Percentiles rank a stretch among this genome's conserved stretches.
Evolutionary conservation across 2,797 vertebrate species (phyloP).

Genomic region (Parotocinclus haroldoi): DNA sequence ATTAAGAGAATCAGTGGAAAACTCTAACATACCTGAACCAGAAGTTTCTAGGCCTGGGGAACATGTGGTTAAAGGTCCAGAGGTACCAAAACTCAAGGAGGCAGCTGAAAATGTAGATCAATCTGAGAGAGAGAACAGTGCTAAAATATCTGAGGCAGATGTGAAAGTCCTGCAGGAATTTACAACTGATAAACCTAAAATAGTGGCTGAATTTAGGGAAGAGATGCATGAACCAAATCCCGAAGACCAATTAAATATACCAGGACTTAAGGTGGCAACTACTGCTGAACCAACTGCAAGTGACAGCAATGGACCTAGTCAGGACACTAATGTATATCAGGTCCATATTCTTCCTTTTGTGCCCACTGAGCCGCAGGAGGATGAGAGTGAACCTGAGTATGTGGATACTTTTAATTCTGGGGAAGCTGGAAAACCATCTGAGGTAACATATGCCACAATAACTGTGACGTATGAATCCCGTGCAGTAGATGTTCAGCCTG

Average conservation of each 20-base stretch:
- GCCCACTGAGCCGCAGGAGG: constrained; percentile 30
- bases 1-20: neutral
- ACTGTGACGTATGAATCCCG: constrained; percentile 1
- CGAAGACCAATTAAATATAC: neutral
- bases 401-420: constrained; percentile 18
- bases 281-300: constrained; percentile 44
- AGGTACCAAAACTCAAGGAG: neutral
- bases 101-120: too few species aligned
- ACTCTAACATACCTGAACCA: neutral
- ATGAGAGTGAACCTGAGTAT: constrained; percentile 25
- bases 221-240: neutral
- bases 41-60: neutral
- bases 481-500: constrained; percentile 9
- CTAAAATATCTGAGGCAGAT: too few species aligned
- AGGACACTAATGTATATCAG: constrained; percentile 24
- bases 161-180: too few species aligned
- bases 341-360: constrained; percentile 45
- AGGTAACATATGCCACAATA: constrained; percentile 5
- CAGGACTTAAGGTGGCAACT: neutral
- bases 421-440: constrained; percentile 10
- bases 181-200: too few species aligned
- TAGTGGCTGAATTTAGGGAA: neutral
- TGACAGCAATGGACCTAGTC: constrained; percentile 28
- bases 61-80: neutral
- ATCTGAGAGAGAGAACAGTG: too few species aligned